Percentiles rank a stretch among this genome's conserved stretches.
Evolutionary conservation across 2,113 vertebrate genomes (phyloP).

Genomic region (Crypturellus undulatus): DNA sequence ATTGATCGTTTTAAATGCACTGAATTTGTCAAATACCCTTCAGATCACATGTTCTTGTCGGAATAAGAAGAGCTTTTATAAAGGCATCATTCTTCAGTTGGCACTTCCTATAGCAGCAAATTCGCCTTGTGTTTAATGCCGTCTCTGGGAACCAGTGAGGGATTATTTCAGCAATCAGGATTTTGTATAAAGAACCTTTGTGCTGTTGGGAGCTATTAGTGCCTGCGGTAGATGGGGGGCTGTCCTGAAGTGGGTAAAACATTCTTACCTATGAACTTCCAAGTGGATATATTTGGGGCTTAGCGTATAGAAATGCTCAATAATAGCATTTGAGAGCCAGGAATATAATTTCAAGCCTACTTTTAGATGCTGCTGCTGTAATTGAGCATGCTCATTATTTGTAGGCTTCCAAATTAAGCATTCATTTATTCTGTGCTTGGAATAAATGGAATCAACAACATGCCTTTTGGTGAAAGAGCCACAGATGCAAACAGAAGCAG

Average conservation of each 20-base stretch:
- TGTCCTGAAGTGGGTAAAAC: neutral
- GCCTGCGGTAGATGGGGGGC: neutral
- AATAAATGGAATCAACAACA: conserved; percentile 76
- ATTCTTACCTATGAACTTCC: neutral
- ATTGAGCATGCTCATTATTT: conserved; percentile 73
- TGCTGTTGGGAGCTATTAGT: neutral
- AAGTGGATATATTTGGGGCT: neutral
- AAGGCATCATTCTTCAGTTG: neutral
- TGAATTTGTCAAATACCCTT: neutral
- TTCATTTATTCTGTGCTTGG: conserved; percentile 76
- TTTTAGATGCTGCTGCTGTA: conserved; percentile 56
- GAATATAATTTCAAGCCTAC: conserved; percentile 26
- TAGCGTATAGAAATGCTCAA: conserved; percentile 30
- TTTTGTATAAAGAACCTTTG: conserved; percentile 7
- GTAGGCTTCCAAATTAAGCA: conserved; percentile 69
- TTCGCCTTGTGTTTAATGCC: neutral
- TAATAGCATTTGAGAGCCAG: conserved; percentile 40
- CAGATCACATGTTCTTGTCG: neutral
- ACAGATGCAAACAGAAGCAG: conserved; percentile 67
- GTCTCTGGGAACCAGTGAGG: neutral
- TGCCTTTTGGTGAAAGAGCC: conserved; percentile 66
- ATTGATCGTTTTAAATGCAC: neutral
- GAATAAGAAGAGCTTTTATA: neutral
- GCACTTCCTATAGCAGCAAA: neutral
- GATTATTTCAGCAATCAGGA: neutral